Evolutionary conservation across 23 tunicate species (phyloP).

Genomic region (Corella eumyota): DNA sequence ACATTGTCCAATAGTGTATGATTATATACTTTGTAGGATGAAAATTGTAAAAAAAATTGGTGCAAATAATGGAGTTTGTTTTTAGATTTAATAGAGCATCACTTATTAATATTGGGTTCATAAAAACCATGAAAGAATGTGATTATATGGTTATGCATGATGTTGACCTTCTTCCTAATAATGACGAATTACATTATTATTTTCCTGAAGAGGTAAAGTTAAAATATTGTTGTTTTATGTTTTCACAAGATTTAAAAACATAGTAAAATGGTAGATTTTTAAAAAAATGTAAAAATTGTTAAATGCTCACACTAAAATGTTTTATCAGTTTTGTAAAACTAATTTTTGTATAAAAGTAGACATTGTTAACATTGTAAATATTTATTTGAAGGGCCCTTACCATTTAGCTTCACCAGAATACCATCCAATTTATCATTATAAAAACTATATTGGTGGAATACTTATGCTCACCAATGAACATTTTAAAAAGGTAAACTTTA

Average conservation of each 20-base stretch:
- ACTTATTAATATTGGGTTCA: slow-evolving; percentile 81
- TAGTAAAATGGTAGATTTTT: neutral
- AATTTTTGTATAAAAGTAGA: too few relatives aligned
- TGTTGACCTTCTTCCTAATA: slow-evolving; percentile 92
- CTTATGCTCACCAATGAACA: slow-evolving; percentile 72
- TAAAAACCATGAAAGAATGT: slow-evolving; percentile 59
- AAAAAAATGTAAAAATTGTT: neutral
- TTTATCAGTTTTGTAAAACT: too few relatives aligned
- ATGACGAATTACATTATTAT: slow-evolving; percentile 49
- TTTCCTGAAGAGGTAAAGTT: slow-evolving; percentile 59
- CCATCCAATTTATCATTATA: slow-evolving; percentile 93
- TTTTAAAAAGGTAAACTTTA: slow-evolving; percentile 34
- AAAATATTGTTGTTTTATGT: too few relatives aligned
- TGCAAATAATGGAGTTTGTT: too few relatives aligned
- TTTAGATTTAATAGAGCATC: slow-evolving; percentile 91
- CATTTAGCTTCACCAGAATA: slow-evolving; percentile 96
- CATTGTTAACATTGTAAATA: too few relatives aligned
- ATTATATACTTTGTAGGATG: too few relatives aligned
- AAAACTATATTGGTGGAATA: slow-evolving; percentile 90
- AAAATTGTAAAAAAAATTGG: too few relatives aligned
- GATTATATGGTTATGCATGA: slow-evolving; percentile 99
- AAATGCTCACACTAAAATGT: too few relatives aligned
- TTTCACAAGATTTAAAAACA: neutral
- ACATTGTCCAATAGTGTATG: too few relatives aligned
- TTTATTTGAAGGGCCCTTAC: slow-evolving; percentile 70